Percentiles rank a stretch among this genome's conserved stretches.
Evolutionary conservation across 2,113 vertebrate genomes (phyloP).

Genomic region (Xiphias gladius): DNA sequence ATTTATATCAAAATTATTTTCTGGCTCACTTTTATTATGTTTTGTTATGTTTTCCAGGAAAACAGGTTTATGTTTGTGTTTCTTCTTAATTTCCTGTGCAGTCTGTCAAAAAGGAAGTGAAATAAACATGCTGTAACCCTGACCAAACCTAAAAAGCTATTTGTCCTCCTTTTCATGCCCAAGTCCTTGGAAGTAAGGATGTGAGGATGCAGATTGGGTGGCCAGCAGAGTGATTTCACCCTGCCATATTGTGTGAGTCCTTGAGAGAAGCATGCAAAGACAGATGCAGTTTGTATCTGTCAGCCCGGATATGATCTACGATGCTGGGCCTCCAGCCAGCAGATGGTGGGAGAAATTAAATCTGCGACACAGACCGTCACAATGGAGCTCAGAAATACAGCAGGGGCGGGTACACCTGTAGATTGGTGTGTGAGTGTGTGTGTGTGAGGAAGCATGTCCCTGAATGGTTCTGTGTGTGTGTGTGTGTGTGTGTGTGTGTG

Average conservation of each 20-base stretch:
- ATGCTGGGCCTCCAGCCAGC: constrained; percentile 81
- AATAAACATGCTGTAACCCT: not conserved
- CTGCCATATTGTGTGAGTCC: constrained; percentile 81
- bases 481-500: not conserved
- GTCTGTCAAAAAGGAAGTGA: not conserved
- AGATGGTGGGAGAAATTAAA: constrained; percentile 86
- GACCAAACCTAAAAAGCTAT: constrained; percentile 10
- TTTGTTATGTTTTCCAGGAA: not conserved
- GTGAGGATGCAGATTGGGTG: constrained; percentile 66
- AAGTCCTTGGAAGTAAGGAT: constrained; percentile 61
- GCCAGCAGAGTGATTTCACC: constrained; percentile 68
- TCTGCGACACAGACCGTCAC: constrained; percentile 75
- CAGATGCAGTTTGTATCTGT: constrained; percentile 85
- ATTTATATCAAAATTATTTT: not conserved
- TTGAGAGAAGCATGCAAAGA: constrained; percentile 80
- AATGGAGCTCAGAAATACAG: constrained; percentile 71
- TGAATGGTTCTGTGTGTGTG: not conserved
- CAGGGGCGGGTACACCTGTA: constrained; percentile 71
- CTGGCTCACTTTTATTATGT: not conserved
- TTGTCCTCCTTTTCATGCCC: constrained; percentile 10
- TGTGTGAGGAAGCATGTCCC: not conserved
- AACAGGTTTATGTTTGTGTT: not conserved
- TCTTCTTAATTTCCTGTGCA: not conserved
- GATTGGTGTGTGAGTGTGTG: constrained; percentile 4
- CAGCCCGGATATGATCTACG: constrained; percentile 82